Evolutionary conservation across 1,140 invertebrate genomes (phyloP).

Genomic region (Coptotermes formosanus): DNA sequence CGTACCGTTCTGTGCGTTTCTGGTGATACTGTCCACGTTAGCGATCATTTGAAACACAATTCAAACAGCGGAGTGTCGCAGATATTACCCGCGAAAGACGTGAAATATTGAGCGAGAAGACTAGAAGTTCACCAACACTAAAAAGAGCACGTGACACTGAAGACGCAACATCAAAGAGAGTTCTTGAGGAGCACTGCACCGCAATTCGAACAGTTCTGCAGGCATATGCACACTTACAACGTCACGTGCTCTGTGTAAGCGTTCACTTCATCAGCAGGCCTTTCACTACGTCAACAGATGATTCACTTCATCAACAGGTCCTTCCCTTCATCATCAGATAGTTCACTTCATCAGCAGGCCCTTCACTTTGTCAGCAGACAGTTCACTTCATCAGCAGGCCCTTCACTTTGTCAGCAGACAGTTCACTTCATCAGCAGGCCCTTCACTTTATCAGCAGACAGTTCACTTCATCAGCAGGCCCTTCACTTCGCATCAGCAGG

Average conservation of each 20-base stretch:
- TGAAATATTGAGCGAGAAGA: background rate
- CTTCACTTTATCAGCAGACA: too few species aligned
- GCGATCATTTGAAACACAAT: background rate
- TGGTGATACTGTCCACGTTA: background rate
- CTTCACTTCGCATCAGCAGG: too few species aligned
- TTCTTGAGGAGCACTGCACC: background rate
- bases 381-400: background rate
- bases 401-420: too few species aligned
- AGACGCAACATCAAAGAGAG: background rate
- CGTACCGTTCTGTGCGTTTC: background rate
- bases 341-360: too few species aligned
- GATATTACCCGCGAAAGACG: background rate
- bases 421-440: too few species aligned
- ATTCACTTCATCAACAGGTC: too few species aligned
- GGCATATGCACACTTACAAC: background rate
- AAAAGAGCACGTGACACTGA: background rate
- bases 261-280: too few species aligned
- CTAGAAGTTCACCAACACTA: background rate
- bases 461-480: background rate
- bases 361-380: too few species aligned
- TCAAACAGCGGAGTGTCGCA: background rate
- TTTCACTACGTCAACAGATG: too few species aligned
- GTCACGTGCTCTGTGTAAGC: background rate
- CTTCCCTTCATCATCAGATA: too few species aligned
- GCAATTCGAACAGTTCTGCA: background rate